Conservation (phyloP, 2,113 vertebrate species). For the Acanthochromis polyacanthus region DNA sequence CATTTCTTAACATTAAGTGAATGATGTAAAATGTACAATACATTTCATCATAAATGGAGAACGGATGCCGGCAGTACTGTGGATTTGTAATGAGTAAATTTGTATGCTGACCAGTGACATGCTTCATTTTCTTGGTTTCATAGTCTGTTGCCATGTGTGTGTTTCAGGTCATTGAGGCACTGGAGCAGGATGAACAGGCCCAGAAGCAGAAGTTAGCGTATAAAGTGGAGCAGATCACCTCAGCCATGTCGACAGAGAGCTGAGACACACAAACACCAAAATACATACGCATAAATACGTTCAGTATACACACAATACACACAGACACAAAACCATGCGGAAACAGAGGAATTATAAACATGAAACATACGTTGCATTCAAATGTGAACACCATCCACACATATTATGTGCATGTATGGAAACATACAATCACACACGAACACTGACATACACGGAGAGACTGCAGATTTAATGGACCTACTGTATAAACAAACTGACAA, state of each 20-base stretch:
- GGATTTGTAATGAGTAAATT: neutral
- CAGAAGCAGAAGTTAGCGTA: slow-evolving; percentile 92
- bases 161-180: slow-evolving; percentile 90
- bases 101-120: neutral
- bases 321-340: slow-evolving; percentile 3
- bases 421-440: slow-evolving; percentile 15
- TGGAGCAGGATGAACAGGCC: slow-evolving; percentile 95
- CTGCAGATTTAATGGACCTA: slow-evolving; percentile 61
- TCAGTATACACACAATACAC: slow-evolving; percentile 25
- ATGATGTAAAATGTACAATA: neutral
- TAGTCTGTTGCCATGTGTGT: slow-evolving; percentile 37
- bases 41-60: neutral
- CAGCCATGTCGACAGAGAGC: slow-evolving; percentile 93
- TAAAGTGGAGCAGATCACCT: slow-evolving; percentile 94
- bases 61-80: neutral
- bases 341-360: slow-evolving; percentile 11
- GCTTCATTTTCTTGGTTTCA: slow-evolving; percentile 26
- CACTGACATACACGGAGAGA: slow-evolving; percentile 23
- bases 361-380: slow-evolving; percentile 19
- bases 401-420: slow-evolving; percentile 22
- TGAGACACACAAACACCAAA: slow-evolving; percentile 79
- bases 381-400: slow-evolving; percentile 7
- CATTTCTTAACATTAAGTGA: neutral
- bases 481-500: slow-evolving; percentile 56
- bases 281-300: slow-evolving; percentile 16